Evolutionary conservation across 2,888 invertebrate species (phyloP).

Genomic region (Mimas tiliae): DNA sequence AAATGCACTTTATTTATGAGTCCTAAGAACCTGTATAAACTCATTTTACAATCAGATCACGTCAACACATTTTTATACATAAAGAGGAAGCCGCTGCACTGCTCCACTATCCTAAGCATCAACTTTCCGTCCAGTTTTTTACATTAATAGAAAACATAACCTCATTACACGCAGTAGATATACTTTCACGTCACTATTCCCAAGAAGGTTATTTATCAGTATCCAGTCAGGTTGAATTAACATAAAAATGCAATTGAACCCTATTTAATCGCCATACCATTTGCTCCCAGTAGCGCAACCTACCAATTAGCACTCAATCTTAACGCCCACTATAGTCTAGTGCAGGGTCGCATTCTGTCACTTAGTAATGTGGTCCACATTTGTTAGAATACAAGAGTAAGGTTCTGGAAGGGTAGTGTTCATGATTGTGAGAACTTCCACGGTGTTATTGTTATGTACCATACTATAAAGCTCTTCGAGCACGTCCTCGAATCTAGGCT

Average conservation of each 20-base stretch:
- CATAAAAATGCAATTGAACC: conserved; percentile 53
- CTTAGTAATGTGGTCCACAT: background rate
- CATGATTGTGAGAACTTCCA: no score
- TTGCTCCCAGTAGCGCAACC: conserved; percentile 34
- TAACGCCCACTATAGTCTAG: conserved; percentile 40
- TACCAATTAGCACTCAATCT: conserved; percentile 57
- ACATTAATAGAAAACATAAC: background rate
- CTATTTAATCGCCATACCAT: conserved; percentile 37
- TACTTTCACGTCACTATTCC: conserved; percentile 18
- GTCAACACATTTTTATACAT: background rate
- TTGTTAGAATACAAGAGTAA: background rate
- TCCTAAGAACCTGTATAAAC: background rate
- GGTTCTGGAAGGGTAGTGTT: background rate
- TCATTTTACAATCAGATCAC: conserved; percentile 1
- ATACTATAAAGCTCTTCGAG: no score
- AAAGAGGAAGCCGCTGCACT: background rate
- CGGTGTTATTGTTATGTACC: no score
- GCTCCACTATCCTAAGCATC: conserved; percentile 9
- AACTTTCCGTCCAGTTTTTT: conserved; percentile 10
- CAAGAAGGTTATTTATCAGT: conserved; percentile 15
- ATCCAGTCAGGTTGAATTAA: conserved; percentile 39
- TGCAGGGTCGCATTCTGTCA: conserved; percentile 18
- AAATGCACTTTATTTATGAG: no score
- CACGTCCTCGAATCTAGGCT: no score
- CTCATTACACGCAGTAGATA: background rate